Conservation (phyloP, 2,888 invertebrate species). For the Gastracanthus pulcherrimus region DNA sequence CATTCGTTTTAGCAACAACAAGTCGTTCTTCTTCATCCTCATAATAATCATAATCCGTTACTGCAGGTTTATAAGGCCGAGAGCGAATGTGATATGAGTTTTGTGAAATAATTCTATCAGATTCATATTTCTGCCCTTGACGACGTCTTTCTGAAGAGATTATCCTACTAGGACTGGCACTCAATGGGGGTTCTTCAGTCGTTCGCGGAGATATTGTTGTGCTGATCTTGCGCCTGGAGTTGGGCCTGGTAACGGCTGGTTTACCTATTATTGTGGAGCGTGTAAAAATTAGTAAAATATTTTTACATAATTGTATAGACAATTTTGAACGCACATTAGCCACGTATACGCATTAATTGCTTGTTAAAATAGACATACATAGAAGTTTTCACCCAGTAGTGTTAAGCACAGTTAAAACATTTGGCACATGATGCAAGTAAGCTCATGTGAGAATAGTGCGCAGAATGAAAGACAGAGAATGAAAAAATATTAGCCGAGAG, state of each 20-base stretch:
- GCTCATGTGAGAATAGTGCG: constrained; percentile 34
- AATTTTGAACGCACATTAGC: constrained; percentile 50
- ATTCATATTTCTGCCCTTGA: constrained; percentile 61
- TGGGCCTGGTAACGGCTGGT: constrained; percentile 65
- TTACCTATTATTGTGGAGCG: constrained; percentile 67
- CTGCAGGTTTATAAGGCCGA: constrained; percentile 55
- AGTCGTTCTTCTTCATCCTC: constrained; percentile 83
- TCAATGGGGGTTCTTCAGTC: constrained; percentile 63
- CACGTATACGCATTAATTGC: constrained; percentile 55
- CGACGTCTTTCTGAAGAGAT: constrained; percentile 62
- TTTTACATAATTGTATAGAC: neutral
- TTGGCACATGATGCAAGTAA: constrained; percentile 16
- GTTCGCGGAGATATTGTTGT: constrained; percentile 71
- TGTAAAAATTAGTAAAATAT: constrained; percentile 50
- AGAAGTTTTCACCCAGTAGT: constrained; percentile 25
- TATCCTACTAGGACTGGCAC: constrained; percentile 64
- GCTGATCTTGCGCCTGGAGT: constrained; percentile 73
- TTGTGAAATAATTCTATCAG: constrained; percentile 51
- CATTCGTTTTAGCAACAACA: constrained; percentile 79
- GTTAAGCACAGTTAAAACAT: constrained; percentile 48
- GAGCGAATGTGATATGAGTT: constrained; percentile 41
- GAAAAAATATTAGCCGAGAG: constrained; percentile 38
- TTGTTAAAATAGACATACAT: constrained; percentile 41
- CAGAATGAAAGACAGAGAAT: constrained; percentile 37
- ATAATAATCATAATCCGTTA: constrained; percentile 85